phyloP scores from a whole-genome alignment of 2,797 vertebrate genomes.

The Simalia tracyae region DNA sequence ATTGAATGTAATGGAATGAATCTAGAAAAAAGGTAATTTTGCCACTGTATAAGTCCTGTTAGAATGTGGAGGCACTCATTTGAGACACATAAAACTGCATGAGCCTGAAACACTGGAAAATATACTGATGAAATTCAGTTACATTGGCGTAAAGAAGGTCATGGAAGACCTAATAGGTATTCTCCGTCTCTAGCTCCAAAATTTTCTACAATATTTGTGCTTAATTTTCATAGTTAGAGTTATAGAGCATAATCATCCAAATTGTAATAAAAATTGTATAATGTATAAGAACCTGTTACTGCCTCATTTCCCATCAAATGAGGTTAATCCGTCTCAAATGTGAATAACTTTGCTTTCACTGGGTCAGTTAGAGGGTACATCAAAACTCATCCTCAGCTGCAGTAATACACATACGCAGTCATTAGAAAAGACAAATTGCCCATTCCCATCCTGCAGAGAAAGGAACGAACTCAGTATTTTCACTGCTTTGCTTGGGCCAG shows the following conservation, averaged over 20 bases:
- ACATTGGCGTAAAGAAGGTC: constrained; percentile 21
- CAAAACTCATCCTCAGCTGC: neutral
- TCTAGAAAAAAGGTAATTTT: constrained; percentile 18
- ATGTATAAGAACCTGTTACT: neutral
- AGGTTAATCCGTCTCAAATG: constrained; percentile 27
- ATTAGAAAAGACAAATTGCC: neutral
- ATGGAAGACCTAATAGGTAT: constrained; percentile 20
- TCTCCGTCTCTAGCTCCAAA: constrained; percentile 49
- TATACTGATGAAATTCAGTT: constrained; percentile 32
- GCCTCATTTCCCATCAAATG: constrained; percentile 39
- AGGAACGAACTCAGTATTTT: fast-evolving
- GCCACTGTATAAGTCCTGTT: constrained; percentile 22
- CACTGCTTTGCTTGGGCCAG: fast-evolving
- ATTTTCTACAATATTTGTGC: constrained; percentile 47
- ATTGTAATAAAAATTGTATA: constrained; percentile 56
- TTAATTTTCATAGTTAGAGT: constrained; percentile 65
- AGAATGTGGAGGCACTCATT: constrained; percentile 37
- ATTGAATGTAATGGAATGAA: neutral
- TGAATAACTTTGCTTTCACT: constrained; percentile 25
- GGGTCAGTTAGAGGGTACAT: neutral
- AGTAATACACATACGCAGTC: neutral
- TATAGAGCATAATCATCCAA: constrained; percentile 54
- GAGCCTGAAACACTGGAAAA: constrained; percentile 50
- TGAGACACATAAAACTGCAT: constrained; percentile 31
- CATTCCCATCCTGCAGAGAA: neutral